Percentiles rank a stretch among this genome's conserved stretches.
Conservation (phyloP, 2,797 vertebrate genomes). For the Myotis vivesi region DNA sequence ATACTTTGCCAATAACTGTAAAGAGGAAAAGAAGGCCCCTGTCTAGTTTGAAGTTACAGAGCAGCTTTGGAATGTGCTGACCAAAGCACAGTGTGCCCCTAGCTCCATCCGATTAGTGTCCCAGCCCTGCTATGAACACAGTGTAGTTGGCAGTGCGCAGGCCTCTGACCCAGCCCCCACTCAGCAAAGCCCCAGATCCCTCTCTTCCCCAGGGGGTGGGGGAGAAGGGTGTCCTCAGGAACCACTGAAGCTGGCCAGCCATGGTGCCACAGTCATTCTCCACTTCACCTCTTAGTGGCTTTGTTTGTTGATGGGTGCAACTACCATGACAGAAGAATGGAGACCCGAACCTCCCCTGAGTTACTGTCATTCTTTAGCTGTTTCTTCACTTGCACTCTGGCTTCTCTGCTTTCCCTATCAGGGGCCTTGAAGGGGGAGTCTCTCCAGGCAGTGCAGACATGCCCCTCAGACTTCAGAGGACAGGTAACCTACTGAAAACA, state of each 20-base stretch:
- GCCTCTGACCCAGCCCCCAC: not conserved
- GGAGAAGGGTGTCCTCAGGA: not conserved
- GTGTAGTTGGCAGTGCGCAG: not conserved
- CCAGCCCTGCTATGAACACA: not conserved
- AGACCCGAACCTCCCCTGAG: fast-evolving
- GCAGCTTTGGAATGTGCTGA: slow-evolving; percentile 52
- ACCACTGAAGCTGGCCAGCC: not conserved
- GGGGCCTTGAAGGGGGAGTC: not conserved
- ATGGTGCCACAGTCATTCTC: not conserved
- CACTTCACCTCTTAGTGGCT: not conserved
- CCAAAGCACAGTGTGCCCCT: slow-evolving; percentile 39
- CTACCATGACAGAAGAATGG: not conserved
- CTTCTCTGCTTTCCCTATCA: not conserved
- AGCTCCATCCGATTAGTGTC: not conserved
- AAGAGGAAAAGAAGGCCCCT: slow-evolving; percentile 63
- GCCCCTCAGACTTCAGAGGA: not conserved
- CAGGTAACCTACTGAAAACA: not conserved
- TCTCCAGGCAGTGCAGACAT: not conserved
- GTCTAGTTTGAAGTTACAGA: slow-evolving; percentile 54
- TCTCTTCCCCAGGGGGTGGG: not conserved
- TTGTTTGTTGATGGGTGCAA: not conserved
- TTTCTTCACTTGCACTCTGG: not conserved
- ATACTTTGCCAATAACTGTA: slow-evolving; percentile 64
- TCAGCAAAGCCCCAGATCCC: not conserved
- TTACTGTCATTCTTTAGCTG: not conserved